Evolutionary conservation across 2,888 invertebrate genomes (phyloP), one percentile per base, ranked within the genome.

Genomic region (Stenodema calcarata): DNA sequence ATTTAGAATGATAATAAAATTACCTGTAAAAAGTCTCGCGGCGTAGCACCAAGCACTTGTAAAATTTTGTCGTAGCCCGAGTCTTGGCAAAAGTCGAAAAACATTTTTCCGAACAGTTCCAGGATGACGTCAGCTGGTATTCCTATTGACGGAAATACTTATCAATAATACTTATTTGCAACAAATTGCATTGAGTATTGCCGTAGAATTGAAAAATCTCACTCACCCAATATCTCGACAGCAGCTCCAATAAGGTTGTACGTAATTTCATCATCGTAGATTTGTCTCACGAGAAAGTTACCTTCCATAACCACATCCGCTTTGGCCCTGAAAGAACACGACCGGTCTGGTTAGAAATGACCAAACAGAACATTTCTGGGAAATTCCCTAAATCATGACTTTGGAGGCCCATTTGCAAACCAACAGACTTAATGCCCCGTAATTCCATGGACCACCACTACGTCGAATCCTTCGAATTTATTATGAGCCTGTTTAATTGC

Each of bases 61-160:
- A 99, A 93, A 88, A 98, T 98, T 91, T 97, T 97, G 90, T 98
- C 98, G 90, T 98, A 98, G n/a, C 98, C 98, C 1, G 97, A 98
- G 91, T 98, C 97, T 91, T 98, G 97, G 90, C 98, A 98, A 90
- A 98, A 97, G 91, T 98, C 98, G 91, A 98, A 98, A 92, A 98
- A 98, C 89, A 97, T 98, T 91, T 96, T 96, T 0, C 98, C 98
- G 90, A 98, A 98, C 4, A 96, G 92, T 91, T 98, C 97, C 90
- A 98, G 92, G 89, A 98, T 97, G 44, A 95, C 95, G 90, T 96
- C 95, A 0, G 97, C 97, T 44, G 97, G 97, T 88, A 97, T 96
- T 91, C 97, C 98, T 98, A 91, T 27, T 6, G 7, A 16, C 47
- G 16, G 16, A 47, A 14, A 16, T 47, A 14, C 7, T 1, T 47